Evolutionary conservation across 1,140 invertebrate genomes (phyloP).

Genomic region (Ladona fulva): DNA sequence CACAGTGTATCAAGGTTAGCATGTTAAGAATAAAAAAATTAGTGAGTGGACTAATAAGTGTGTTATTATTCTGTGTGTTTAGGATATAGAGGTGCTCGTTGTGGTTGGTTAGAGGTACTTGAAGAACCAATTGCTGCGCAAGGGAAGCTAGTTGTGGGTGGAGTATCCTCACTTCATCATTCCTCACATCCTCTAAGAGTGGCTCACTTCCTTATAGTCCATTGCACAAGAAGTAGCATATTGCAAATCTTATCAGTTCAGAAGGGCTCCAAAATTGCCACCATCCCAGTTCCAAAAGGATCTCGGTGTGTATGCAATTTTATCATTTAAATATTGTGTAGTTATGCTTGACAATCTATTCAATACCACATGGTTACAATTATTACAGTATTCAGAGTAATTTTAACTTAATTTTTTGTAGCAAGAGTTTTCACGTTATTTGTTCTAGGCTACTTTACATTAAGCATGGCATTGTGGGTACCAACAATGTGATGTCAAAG

Average conservation of each 20-base stretch:
- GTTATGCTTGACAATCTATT: not conserved
- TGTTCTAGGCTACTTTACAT: slow-evolving; percentile 56
- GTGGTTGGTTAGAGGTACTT: slow-evolving; percentile 74
- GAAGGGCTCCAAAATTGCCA: slow-evolving; percentile 73
- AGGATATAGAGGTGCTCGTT: slow-evolving; percentile 84
- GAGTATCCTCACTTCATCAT: not conserved
- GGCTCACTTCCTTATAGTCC: slow-evolving; percentile 74
- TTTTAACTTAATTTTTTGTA: not conserved
- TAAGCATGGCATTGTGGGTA: slow-evolving; percentile 66
- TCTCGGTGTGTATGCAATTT: not conserved
- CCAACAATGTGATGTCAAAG: slow-evolving; percentile 38
- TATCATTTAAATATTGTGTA: not conserved
- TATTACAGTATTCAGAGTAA: not conserved
- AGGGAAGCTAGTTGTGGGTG: slow-evolving; percentile 35
- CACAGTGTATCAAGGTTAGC: not conserved
- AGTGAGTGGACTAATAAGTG: not conserved
- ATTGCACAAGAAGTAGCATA: slow-evolving; percentile 71
- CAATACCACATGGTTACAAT: not conserved
- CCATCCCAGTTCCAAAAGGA: not conserved
- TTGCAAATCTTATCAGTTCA: slow-evolving; percentile 82
- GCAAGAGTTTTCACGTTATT: not conserved
- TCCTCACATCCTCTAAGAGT: slow-evolving; percentile 33
- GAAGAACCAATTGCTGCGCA: slow-evolving; percentile 36
- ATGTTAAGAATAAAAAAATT: not conserved
- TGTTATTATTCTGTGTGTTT: slow-evolving; percentile 20